Evolutionary conservation across 2,888 invertebrate genomes (phyloP), one percentile per base, ranked within the genome.

Genomic region (Amphipyra tragopoginis): DNA sequence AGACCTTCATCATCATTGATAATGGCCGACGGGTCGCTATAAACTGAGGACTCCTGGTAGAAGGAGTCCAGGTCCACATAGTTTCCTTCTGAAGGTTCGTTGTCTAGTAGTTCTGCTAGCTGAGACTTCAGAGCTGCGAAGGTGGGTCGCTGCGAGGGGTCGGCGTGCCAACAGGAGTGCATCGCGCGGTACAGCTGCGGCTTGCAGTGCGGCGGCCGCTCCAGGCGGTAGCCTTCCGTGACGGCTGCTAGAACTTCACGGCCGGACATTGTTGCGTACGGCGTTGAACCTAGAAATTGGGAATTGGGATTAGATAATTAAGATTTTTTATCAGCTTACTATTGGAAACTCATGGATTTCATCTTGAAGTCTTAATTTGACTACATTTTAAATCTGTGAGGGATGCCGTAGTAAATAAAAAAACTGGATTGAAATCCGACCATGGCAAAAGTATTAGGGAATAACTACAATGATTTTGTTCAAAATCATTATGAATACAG

Each of bases 261-360:
- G 0, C 97, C 97, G 0, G 97, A 97, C 96, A 98, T 96, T 63
- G 97, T 96, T n/a, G 97, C 97, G 90, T 98, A 98, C 4, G 98
- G 98, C 83, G 97, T 97, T 51, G 97, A 97, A 58, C 98, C 98
- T 98, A 89, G 9, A 48, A 49, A 43, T 14, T 6, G 21, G 21
- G 21, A 21, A n/a, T n/a, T n/a, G 3, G 29, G 5, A 29, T 29
- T 5, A 29, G 29, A 29, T 29, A 5, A 29, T 29, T 29, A 29
- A 5, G 3, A 29, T n/a, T n/a, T n/a, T n/a, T n/a, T n/a, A n/a
- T 21, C 1, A 21, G 3, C 3, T 21, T 21, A 21, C 21, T 21
- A 21, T 3, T 21, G 21, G 21, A 21, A 21, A 21, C 21, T 21
- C 21, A 21, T 21, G 21, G 21, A 2, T 21, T 21, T 21, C 3